A percentile compares a stretch with the other conserved stretches of the same genome.
These are phyloP conservation scores for Andrena praecox DNA, from an alignment of 2,888 invertebrate species.

Conservation along the genomic window DNA sequence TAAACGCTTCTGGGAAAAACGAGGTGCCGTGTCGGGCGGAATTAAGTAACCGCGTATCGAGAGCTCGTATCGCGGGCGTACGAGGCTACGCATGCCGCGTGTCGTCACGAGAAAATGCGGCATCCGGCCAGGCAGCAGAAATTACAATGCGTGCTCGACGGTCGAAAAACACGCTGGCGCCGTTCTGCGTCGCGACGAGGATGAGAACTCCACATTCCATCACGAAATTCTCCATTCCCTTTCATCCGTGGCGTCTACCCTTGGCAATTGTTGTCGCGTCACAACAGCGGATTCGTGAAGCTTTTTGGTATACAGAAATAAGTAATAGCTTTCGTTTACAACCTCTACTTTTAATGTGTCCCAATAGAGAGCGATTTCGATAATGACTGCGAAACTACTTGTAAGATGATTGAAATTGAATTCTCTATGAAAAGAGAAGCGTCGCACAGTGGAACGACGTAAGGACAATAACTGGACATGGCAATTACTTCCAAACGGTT, in stretches of 20 bases:
- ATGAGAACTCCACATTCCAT: conserved; percentile 47
- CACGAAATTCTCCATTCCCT: conserved; percentile 37
- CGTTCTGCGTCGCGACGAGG: conserved; percentile 56
- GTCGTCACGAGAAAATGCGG: conserved; percentile 48
- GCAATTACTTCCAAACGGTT: too few relatives aligned
- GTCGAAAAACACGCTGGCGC: conserved; percentile 54
- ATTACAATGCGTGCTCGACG: conserved; percentile 62
- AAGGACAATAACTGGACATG: too few relatives aligned
- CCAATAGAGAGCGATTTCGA: neutral
- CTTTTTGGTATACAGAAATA: neutral
- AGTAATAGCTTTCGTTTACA: neutral
- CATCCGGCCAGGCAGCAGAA: conserved; percentile 46
- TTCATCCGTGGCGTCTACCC: neutral
- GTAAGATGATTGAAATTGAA: too few relatives aligned
- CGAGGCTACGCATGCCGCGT: conserved; percentile 47
- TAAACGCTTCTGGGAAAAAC: conserved; percentile 72
- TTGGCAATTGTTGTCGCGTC: neutral
- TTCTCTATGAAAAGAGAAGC: too few relatives aligned
- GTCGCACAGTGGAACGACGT: too few relatives aligned
- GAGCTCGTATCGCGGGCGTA: conserved; percentile 57
- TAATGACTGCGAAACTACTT: too few relatives aligned
- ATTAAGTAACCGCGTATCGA: conserved; percentile 73
- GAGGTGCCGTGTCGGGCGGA: conserved; percentile 73
- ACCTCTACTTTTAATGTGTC: neutral
- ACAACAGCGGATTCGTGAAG: neutral